Evolutionary conservation across 37 sponge, comb jelly and placozoan genomes (phyloP).

Genomic region (Eunapius fragilis): DNA sequence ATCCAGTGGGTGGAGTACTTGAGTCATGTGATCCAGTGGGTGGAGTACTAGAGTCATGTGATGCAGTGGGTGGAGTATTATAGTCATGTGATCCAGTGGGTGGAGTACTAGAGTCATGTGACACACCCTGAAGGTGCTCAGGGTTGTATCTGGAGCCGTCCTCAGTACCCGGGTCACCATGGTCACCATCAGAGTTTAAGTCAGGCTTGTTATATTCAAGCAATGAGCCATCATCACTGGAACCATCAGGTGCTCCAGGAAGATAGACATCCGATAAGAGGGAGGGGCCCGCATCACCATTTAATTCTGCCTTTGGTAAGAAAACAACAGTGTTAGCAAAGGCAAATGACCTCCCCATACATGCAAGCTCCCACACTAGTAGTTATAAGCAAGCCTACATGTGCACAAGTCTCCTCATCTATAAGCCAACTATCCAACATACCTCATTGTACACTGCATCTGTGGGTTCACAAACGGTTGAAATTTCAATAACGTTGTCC

Average conservation of each 20-base stretch:
- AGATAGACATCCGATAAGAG: neutral
- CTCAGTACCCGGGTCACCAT: neutral
- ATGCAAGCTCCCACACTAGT: too few relatives aligned
- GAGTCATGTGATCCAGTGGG: neutral
- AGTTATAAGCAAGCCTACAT: too few relatives aligned
- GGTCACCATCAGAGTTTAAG: neutral
- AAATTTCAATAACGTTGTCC: conserved; percentile 23
- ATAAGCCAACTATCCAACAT: neutral
- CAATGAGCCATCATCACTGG: too few relatives aligned
- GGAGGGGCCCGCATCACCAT: neutral
- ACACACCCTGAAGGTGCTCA: neutral
- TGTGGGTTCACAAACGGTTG: neutral
- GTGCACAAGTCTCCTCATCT: too few relatives aligned
- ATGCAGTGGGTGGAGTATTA: neutral
- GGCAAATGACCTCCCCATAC: too few relatives aligned
- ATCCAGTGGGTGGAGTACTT: neutral
- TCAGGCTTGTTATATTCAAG: neutral
- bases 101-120: neutral
- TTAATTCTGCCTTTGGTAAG: too few relatives aligned
- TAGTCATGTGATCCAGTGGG: neutral
- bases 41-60: neutral
- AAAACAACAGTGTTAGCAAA: too few relatives aligned
- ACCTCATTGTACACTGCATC: neutral
- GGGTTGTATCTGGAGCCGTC: neutral
- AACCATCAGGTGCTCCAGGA: neutral